A percentile compares a stretch with the other conserved stretches of the same genome.
phyloP scores from a whole-genome alignment of 2,888 invertebrate genomes.

The Eremobia ochroleuca region DNA sequence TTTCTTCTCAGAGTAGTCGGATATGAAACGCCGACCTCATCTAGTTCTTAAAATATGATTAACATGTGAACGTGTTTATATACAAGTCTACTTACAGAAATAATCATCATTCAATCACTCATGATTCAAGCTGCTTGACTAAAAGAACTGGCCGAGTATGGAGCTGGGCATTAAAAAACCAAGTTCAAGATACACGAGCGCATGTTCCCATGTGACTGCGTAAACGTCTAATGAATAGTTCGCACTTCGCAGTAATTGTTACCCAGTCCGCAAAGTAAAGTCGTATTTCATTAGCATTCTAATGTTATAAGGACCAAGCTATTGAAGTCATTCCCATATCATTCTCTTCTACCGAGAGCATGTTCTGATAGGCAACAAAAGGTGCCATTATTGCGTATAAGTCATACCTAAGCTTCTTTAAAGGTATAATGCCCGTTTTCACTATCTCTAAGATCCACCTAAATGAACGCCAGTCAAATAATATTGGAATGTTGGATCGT shows the following conservation, averaged over 20 bases:
- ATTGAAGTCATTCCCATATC: conserved; percentile 16
- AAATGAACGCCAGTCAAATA: not conserved
- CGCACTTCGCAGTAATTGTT: conserved; percentile 43
- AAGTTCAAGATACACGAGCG: conserved; percentile 12
- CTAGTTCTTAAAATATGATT: not conserved
- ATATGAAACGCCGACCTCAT: not conserved
- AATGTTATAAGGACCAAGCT: conserved; percentile 12
- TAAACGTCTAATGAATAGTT: conserved; percentile 51
- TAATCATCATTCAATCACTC: not conserved
- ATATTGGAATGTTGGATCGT: not conserved
- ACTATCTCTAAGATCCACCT: not conserved
- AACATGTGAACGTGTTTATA: not conserved
- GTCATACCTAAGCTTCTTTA: not conserved
- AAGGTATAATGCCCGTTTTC: not conserved
- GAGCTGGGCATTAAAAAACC: not conserved
- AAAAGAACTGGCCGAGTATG: not conserved
- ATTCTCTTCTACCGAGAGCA: not conserved
- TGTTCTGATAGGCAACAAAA: not conserved
- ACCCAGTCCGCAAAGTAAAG: conserved; percentile 33
- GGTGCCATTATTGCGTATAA: no score
- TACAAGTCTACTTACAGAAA: not conserved
- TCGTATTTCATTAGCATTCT: conserved; percentile 34
- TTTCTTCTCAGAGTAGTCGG: no score
- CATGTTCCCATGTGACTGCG: conserved; percentile 14
- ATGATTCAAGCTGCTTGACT: not conserved